Evolutionary conservation across 2,797 vertebrate species (phyloP).

Genomic region (Artibeus jamaicensis): DNA sequence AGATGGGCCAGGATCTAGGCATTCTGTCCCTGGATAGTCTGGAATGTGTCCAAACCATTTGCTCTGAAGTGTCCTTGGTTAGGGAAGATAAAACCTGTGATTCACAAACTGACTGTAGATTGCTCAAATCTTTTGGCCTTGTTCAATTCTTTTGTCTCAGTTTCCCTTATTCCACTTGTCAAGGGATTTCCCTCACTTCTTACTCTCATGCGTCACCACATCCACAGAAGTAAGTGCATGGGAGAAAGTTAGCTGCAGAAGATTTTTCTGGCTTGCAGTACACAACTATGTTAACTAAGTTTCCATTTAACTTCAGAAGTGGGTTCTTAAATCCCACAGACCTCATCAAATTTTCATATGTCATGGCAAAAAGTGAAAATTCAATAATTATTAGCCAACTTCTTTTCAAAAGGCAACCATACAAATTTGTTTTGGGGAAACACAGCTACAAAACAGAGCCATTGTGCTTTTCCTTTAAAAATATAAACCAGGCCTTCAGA

Average conservation of each 20-base stretch:
- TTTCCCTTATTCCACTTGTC: not conserved
- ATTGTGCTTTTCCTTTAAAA: conserved; percentile 67
- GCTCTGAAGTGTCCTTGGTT: not conserved
- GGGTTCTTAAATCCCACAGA: conserved; percentile 48
- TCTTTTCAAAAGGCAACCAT: conserved; percentile 43
- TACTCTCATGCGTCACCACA: too few relatives aligned
- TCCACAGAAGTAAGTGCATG: not conserved
- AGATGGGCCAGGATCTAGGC: not conserved
- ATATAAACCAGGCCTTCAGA: conserved; percentile 73
- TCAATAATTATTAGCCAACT: conserved; percentile 57
- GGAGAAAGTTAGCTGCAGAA: not conserved
- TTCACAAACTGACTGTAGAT: not conserved
- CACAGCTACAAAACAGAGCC: conserved; percentile 54
- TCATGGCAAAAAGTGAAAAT: conserved; percentile 27
- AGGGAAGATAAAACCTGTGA: not conserved
- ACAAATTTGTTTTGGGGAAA: conserved; percentile 49
- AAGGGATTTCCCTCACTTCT: not conserved
- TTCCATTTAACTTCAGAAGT: not conserved
- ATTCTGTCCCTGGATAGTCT: not conserved
- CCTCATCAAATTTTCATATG: conserved; percentile 49
- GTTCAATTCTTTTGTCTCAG: not conserved
- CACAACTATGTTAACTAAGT: not conserved
- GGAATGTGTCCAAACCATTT: not conserved
- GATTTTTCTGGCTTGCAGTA: not conserved
- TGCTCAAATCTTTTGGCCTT: not conserved